Conservation (phyloP, 2,888 invertebrate species). For the Eugnorisma glareosa region DNA sequence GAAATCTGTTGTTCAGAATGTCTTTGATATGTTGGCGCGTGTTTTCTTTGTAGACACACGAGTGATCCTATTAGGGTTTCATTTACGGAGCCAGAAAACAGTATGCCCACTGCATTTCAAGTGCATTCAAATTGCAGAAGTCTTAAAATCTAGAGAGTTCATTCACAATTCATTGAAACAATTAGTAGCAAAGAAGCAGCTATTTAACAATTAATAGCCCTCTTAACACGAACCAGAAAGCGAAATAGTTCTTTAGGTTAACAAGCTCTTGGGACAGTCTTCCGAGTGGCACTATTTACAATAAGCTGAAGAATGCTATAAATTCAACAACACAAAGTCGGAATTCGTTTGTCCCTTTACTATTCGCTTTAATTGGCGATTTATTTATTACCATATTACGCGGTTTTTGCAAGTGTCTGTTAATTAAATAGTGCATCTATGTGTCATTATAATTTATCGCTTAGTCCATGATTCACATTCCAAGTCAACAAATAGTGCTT, state of each 20-base stretch:
- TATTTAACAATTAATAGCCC: slow-evolving; percentile 27
- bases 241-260: slow-evolving; percentile 27
- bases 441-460: slow-evolving; percentile 16
- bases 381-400: background rate
- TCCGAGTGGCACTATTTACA: slow-evolving; percentile 13
- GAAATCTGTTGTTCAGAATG: background rate
- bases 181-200: slow-evolving; percentile 6
- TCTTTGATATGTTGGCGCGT: background rate
- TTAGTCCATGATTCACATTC: slow-evolving; percentile 48
- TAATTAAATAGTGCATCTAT: slow-evolving; percentile 25
- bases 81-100: background rate
- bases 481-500: slow-evolving; percentile 50
- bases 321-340: background rate
- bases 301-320: background rate
- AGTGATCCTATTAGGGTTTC: background rate
- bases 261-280: slow-evolving; percentile 19
- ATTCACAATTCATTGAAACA: slow-evolving; percentile 17
- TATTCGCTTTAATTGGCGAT: background rate
- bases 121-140: background rate
- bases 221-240: slow-evolving; percentile 24
- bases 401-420: background rate
- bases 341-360: background rate
- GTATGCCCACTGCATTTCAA: background rate
- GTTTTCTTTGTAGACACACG: background rate
- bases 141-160: background rate